These are phyloP conservation scores for Acropternis orthonyx DNA, from an alignment of 2,797 vertebrate genomes.

Conservation along the genomic window DNA sequence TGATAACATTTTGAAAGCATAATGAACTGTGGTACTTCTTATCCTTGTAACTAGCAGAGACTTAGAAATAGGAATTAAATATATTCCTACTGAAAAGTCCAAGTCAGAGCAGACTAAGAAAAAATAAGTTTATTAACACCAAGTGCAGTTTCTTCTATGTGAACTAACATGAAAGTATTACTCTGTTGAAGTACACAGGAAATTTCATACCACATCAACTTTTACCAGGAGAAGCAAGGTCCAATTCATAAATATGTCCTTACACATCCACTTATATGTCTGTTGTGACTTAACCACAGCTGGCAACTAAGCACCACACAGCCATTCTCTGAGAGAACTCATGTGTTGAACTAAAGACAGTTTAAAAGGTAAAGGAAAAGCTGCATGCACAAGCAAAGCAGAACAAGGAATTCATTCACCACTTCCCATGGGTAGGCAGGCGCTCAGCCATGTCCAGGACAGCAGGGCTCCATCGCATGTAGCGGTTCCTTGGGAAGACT, in stretches of 20 bases:
- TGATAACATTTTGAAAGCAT: conserved; percentile 19
- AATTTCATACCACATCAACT: not conserved
- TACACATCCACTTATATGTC: not conserved
- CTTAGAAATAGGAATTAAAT: not conserved
- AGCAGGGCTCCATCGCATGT: rapidly evolving
- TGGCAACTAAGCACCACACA: not conserved
- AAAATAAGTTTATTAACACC: not conserved
- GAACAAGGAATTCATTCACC: not conserved
- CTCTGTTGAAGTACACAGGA: not conserved
- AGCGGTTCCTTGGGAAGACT: not conserved
- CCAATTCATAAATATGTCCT: not conserved
- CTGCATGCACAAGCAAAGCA: not conserved
- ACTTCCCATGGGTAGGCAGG: not conserved
- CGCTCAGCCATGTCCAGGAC: not conserved
- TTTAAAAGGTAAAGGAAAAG: not conserved
- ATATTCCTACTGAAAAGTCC: not conserved
- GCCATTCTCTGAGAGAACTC: not conserved
- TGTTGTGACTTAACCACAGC: not conserved
- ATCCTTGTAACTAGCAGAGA: not conserved
- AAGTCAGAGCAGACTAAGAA: not conserved
- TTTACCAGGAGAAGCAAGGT: conserved; percentile 8
- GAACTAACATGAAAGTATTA: not conserved
- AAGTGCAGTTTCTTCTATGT: not conserved
- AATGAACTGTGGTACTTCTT: not conserved
- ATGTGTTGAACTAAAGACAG: not conserved